Evolutionary conservation across 2,797 vertebrate species (phyloP), one percentile per base, ranked within the genome.

Genomic region (Microhierax caerulescens): DNA sequence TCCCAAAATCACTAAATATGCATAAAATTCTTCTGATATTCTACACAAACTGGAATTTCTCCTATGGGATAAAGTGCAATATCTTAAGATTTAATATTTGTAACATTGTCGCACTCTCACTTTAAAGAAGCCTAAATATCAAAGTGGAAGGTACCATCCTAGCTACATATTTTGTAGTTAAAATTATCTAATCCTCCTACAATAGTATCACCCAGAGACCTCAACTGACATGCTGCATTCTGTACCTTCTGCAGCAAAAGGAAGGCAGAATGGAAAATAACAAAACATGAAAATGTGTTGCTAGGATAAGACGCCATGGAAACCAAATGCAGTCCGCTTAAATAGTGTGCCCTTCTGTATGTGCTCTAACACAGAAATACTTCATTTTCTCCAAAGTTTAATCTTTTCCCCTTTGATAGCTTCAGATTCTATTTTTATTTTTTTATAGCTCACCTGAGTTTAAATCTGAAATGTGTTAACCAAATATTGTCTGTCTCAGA

Each of bases 251-350:
- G 80, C 61, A 91, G 90, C 54, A 92, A 93, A 87, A 81, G 11
- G 45, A n/a, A 93, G 56, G 72, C 64, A 94, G 85, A 95, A 90
- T 0, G 0, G 50, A 94, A 95, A 96, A 72, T 27, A 95, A 91
- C 50, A 90, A 88, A 88, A 88, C 82, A 64, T 34, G 37, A 74
- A 80, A 90, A 82, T 23, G 56, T 68, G 85, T 88, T 95, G 94
- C 90, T 95, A 93, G 82, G 90, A 54, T 75, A 93, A 93, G 37
- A 83, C 25, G 39, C 75, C 88, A 78, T 37, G 72, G 90, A 93
- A 97, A 96, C 88, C 75, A 85, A 95, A 88, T 9, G 83, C 88
- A 76, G n/a, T 39, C 57, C 84, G 80, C 73, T 90, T 90, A 64
- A 73, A 76, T 30, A 68, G 28, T 28, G 7, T 61, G 37, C 57